A percentile compares a stretch with the other conserved stretches of the same genome.
These are phyloP conservation scores for Acrobasis consociella DNA, from an alignment of 2,888 invertebrate genomes.

Conservation along the genomic window DNA sequence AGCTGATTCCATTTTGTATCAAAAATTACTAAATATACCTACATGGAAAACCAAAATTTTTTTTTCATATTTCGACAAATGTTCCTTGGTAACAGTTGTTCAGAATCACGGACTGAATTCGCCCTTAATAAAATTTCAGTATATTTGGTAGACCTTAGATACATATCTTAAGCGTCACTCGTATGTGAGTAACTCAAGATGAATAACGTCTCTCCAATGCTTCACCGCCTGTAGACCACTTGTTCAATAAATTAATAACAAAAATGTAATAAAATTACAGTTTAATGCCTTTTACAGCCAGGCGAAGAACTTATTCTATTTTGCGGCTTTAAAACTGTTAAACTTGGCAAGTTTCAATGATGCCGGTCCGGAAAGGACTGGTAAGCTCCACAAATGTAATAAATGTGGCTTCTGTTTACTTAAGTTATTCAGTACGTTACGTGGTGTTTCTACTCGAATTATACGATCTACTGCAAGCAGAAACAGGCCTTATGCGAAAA, in stretches of 20 bases:
- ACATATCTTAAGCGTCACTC: no score
- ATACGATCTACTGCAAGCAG: background rate
- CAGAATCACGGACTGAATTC: no score
- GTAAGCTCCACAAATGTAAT: conserved; percentile 6
- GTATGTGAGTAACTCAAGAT: no score
- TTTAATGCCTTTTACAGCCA: conserved; percentile 1
- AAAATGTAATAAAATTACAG: background rate
- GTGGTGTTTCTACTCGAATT: background rate
- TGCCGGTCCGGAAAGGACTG: conserved; percentile 1
- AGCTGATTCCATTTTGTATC: no score
- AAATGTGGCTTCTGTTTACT: conserved; percentile 13
- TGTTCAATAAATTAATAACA: background rate
- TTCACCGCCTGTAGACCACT: background rate
- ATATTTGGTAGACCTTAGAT: no score
- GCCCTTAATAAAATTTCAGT: no score
- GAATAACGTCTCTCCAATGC: background rate
- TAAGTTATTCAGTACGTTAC: background rate
- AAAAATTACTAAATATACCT: no score
- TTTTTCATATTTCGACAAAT: no score
- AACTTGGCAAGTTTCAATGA: conserved; percentile 18
- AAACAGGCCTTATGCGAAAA: no score
- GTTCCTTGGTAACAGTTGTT: no score
- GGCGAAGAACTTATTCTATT: conserved; percentile 18
- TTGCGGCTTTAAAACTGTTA: conserved; percentile 18
- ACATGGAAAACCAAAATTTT: no score